Evolutionary conservation across 2,113 vertebrate genomes (phyloP), one percentile per base, ranked within the genome.

Genomic region (Chelonoidis abingdonii): DNA sequence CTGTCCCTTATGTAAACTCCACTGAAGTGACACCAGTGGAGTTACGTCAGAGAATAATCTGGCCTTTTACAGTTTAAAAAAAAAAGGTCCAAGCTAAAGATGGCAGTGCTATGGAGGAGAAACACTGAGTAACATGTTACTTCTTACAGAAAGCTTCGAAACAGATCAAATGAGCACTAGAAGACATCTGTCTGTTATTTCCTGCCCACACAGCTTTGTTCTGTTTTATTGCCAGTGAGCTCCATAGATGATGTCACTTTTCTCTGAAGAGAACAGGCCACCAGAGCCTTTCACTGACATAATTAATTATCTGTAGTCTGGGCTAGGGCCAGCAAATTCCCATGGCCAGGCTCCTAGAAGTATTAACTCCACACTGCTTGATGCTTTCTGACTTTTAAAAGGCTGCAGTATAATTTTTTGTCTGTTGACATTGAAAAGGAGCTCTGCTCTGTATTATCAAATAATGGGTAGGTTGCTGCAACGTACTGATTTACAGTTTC

Each of bases 251-350:
- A 99, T 98, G 98, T 99, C 98, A 98, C 97, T 97, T 97, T 97
- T 97, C 97, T 98, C 97, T 98, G 97, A 98, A 98, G 97, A 98
- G 98, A 98, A 97, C 97, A 97, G 97, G 96, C 98, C 98, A 98
- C 97, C 98, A 96, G 97, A 98, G 98, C 84, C 94, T 98, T 98
- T 98, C 98, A 97, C 97, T 98, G 97, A 98, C 98, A 98, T 98
- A 98, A 98, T 98, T 98, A 98, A 98, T 98, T 98, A 98, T 98
- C 98, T 98, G 97, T 97, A 98, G 95, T 96, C 97, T 98, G 98
- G 98, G 94, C 93, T 94, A 91, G 87, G 90, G 98, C 98, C 98
- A 98, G 96, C 98, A 97, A 98, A 97, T 97, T 98, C 97, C 97
- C 97, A 98, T 97, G 94, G 97, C 97, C 97, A 96, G 92, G 88